Evolutionary conservation across 2,888 invertebrate species (phyloP), one percentile per base, ranked within the genome.

Genomic region (Agelastica alni): DNA sequence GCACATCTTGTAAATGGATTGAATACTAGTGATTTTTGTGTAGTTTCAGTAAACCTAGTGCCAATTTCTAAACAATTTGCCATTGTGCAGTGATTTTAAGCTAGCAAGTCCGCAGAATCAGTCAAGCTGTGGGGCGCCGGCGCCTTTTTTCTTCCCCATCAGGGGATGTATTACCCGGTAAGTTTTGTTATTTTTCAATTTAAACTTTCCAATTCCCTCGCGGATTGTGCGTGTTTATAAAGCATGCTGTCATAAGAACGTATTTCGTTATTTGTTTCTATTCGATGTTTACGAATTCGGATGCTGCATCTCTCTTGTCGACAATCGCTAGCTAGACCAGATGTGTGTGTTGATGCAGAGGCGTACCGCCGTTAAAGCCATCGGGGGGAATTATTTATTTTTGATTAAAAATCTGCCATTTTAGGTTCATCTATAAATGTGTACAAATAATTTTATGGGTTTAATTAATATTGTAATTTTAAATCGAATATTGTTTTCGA

Each of bases 121-220:
- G 87, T 87, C 93, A 93, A 93, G 87, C 93, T 93, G 93, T 93
- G 93, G 93, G 92, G 93, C 84, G 89, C 92, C 83, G 92, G 92
- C 85, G 91, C 92, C 81, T 93, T 90, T 85, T 92, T 93, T 84
- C 88, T 93, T 87, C 91, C 92, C 87, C 91, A 91, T 83, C 93
- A 92, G 89, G 93, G 93, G 87, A 91, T 93, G 88, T 93, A 92
- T 84, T 93, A 93, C 86, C 93, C 92, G 88, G 92, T 93, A 85
- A 91, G 91, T 89, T n/a, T n/a, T 36, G 26, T 17, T 20, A 42
- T 16, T 51, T 39, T 22, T 45, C 26, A 22, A 34, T 10, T 26
- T 34, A 51, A 36, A 43, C 3, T 4, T 10, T 3, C 12, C 18
- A 13, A 13, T 14, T 34, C 3, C 10, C 32, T 31, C 16, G 31